Percentiles rank a stretch among this genome's conserved stretches.
Evolutionary conservation across 2,113 vertebrate genomes (phyloP).

Genomic region (Otolemur garnettii): DNA sequence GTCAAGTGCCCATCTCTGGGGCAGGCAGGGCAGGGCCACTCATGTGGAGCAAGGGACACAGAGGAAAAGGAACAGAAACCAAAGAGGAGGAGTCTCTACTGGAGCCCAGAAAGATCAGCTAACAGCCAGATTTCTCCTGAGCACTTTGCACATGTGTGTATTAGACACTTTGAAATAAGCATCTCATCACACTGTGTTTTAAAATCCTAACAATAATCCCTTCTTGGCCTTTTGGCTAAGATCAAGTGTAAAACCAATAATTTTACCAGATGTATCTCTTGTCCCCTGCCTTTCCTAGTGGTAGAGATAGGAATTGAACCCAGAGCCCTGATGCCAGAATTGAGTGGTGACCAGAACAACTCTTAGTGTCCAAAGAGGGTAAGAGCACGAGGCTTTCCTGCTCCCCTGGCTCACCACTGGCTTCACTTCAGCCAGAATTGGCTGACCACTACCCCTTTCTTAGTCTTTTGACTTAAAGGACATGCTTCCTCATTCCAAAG

Average conservation of each 20-base stretch:
- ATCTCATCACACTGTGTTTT: not conserved
- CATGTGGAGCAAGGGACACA: fast-evolving
- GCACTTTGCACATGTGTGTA: not conserved
- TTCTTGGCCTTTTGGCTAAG: too few relatives aligned
- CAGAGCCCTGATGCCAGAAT: not conserved
- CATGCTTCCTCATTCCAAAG: not conserved
- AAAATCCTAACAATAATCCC: not conserved
- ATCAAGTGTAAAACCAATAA: too few relatives aligned
- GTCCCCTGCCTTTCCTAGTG: not conserved
- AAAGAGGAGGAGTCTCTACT: not conserved
- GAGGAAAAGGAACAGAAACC: not conserved
- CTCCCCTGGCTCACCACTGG: fast-evolving
- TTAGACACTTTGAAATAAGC: not conserved
- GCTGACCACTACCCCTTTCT: not conserved
- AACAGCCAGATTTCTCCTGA: not conserved
- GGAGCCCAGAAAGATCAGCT: not conserved
- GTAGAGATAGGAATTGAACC: not conserved
- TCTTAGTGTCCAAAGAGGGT: not conserved
- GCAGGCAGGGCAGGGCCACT: not conserved
- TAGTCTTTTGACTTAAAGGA: not conserved
- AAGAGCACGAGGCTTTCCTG: not conserved
- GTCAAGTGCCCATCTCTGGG: not conserved
- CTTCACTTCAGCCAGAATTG: not conserved
- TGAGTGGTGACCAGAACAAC: not conserved
- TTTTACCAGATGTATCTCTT: not conserved